A percentile compares a stretch with the other conserved stretches of the same genome.
Evolutionary conservation across 92 coral and sea anemone genomes (phyloP).

Genomic region (Zoanthus solanderi): DNA sequence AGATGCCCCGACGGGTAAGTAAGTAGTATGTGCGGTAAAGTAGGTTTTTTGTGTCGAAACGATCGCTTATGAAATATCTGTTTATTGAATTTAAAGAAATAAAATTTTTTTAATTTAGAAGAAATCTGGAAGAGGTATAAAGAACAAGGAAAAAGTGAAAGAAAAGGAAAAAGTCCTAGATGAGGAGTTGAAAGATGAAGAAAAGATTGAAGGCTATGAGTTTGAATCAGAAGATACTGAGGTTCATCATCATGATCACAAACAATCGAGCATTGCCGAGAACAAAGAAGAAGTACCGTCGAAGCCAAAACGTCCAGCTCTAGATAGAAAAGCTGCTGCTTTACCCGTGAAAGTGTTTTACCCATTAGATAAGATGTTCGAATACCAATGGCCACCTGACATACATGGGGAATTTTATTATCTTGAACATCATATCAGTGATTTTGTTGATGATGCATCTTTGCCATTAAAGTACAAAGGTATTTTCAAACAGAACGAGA

Average conservation of each 20-base stretch:
- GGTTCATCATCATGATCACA: slow-evolving; percentile 40
- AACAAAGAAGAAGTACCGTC: slow-evolving; percentile 35
- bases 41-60: background rate
- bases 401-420: slow-evolving; percentile 81
- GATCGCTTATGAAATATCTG: background rate
- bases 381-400: slow-evolving; percentile 98
- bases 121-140: slow-evolving; percentile 27
- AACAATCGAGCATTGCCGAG: slow-evolving; percentile 38
- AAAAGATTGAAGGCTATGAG: slow-evolving; percentile 62
- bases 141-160: slow-evolving; percentile 42
- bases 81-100: too few species aligned
- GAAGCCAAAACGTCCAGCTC: slow-evolving; percentile 43
- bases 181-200: slow-evolving; percentile 42
- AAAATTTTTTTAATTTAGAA: slow-evolving; percentile 4
- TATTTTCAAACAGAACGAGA: background rate
- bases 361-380: slow-evolving; percentile 70
- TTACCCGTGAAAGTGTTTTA: slow-evolving; percentile 56
- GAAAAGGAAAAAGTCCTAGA: slow-evolving; percentile 58
- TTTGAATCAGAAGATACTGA: slow-evolving; percentile 34
- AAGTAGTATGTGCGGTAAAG: background rate
- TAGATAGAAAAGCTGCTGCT: slow-evolving; percentile 52
- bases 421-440: slow-evolving; percentile 78
- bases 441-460: slow-evolving; percentile 72
- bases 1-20: slow-evolving; percentile 50
- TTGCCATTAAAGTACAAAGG: slow-evolving; percentile 79